A percentile compares a stretch with the other conserved stretches of the same genome.
phyloP scores from a whole-genome alignment of 2,888 invertebrate genomes.

The Tetanocera ferruginea region DNA sequence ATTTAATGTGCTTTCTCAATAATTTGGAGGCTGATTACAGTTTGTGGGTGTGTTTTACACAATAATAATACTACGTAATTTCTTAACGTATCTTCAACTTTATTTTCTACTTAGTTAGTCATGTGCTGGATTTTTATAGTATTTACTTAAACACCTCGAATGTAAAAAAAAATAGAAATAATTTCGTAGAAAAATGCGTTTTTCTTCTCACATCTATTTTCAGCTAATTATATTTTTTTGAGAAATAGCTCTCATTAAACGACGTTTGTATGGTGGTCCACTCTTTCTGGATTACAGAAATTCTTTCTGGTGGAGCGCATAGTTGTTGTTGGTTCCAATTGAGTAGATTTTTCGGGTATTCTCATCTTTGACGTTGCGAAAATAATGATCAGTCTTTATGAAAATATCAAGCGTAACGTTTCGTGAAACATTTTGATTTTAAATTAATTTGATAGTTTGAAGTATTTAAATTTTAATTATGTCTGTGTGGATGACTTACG shows the following conservation, averaged over 20 bases:
- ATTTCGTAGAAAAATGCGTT: not conserved
- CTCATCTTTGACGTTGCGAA: conserved; percentile 8
- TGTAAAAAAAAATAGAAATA: not conserved
- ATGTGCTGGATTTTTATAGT: not conserved
- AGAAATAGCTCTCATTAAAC: not conserved
- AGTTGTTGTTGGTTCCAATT: conserved; percentile 6
- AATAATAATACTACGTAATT: not conserved
- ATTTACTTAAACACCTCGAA: not conserved
- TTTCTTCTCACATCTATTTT: not conserved
- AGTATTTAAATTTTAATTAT: conserved; percentile 60
- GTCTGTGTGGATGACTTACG: conserved; percentile 75
- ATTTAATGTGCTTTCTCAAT: not conserved
- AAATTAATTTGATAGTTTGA: not conserved
- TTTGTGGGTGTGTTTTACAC: conserved; percentile 29
- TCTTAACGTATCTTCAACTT: conserved; percentile 9
- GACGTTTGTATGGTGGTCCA: not conserved
- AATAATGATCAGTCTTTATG: conserved; percentile 29
- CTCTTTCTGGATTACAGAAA: conserved; percentile 10
- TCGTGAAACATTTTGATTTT: conserved; percentile 29
- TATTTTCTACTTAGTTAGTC: conserved; percentile 19
- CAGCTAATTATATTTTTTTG: not conserved
- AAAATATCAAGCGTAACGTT: conserved; percentile 32
- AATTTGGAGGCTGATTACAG: not conserved
- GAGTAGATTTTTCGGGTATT: not conserved
- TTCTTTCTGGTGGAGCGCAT: not conserved